phyloP scores from a whole-genome alignment of 2,888 invertebrate genomes.

The Rhogogaster chlorosoma region DNA sequence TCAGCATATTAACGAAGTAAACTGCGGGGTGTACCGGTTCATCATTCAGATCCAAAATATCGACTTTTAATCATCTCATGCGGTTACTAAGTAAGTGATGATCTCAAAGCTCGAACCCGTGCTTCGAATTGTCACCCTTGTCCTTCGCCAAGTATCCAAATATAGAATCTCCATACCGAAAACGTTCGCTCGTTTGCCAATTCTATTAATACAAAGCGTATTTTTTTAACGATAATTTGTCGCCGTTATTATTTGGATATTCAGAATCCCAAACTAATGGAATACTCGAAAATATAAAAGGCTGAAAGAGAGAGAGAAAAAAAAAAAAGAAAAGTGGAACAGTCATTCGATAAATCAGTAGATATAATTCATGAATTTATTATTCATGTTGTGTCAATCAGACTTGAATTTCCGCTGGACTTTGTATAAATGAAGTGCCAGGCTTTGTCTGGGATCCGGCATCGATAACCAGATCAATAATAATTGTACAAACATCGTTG shows the following conservation, averaged over 20 bases:
- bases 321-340: background rate
- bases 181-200: conserved; percentile 5
- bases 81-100: background rate
- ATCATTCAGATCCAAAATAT: background rate
- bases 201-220: background rate
- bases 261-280: background rate
- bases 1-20: background rate
- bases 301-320: background rate
- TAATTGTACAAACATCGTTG: background rate
- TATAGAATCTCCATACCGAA: conserved; percentile 35
- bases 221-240: background rate
- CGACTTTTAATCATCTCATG: background rate
- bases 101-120: background rate
- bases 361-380: too few species aligned
- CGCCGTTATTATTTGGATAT: background rate
- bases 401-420: background rate
- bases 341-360: background rate
- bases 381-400: background rate
- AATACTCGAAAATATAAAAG: background rate
- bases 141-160: conserved; percentile 28
- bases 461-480: background rate
- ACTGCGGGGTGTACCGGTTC: background rate
- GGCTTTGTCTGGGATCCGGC: background rate
- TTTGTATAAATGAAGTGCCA: background rate
- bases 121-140: conserved; percentile 23